Evolutionary conservation across 2,797 vertebrate species (phyloP).

Genomic region (Channallabes apus): DNA sequence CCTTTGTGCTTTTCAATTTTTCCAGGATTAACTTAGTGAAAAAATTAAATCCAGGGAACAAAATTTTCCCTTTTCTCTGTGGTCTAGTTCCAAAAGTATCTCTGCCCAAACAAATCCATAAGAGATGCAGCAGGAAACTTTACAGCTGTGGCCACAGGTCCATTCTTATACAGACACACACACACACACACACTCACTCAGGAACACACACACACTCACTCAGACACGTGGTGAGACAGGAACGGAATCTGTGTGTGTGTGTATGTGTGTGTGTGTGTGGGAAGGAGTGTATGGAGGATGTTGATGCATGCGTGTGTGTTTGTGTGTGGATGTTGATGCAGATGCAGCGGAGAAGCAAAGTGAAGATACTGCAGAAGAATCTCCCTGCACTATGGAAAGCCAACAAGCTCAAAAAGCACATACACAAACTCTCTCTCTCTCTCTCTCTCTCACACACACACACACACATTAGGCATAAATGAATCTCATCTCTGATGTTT

Average conservation of each 20-base stretch:
- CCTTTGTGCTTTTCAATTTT: not conserved
- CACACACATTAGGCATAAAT: not conserved
- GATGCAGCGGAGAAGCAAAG: conserved; percentile 12
- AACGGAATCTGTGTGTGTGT: not conserved
- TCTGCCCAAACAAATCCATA: not conserved
- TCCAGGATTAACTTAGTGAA: not conserved
- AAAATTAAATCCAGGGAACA: not conserved
- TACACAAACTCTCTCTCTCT: no score
- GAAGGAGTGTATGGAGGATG: not conserved
- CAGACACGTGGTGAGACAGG: conserved; percentile 2
- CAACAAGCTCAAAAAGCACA: not conserved
- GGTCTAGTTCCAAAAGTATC: not conserved
- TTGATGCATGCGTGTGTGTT: not conserved
- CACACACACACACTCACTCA: not conserved
- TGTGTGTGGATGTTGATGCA: conserved; percentile 4
- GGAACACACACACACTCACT: not conserved
- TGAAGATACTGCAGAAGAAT: conserved; percentile 33
- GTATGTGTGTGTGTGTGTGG: not conserved
- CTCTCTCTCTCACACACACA: not conserved
- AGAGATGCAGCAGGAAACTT: conserved; percentile 3
- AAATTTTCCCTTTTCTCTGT: no score
- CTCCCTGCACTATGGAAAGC: conserved; percentile 27
- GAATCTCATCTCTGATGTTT: no score
- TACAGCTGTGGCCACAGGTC: conserved; percentile 10
- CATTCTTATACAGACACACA: conserved; percentile 11